phyloP scores from a whole-genome alignment of 2,113 vertebrate genomes.

The Caranx ignobilis region DNA sequence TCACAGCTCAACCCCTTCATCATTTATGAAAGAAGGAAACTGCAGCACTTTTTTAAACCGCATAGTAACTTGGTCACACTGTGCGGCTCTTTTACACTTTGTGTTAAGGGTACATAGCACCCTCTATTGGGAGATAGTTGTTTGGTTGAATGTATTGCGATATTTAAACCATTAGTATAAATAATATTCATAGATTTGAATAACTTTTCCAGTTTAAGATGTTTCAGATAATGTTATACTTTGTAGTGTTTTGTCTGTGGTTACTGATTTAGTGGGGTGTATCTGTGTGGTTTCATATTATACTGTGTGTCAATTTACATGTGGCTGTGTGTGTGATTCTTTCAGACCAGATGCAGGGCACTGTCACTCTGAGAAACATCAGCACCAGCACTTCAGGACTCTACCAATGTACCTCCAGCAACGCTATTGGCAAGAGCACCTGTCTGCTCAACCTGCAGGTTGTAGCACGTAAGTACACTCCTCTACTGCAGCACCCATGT shows the following conservation, averaged over 20 bases:
- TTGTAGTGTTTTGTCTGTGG: too few species aligned
- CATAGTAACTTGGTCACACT: background rate
- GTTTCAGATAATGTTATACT: background rate
- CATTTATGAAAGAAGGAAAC: slow-evolving; percentile 43
- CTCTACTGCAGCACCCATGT: background rate
- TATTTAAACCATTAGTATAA: background rate
- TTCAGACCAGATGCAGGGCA: slow-evolving; percentile 96
- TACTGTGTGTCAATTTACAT: slow-evolving; percentile 15
- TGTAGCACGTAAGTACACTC: slow-evolving; percentile 89
- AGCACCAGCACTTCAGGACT: slow-evolving; percentile 92
- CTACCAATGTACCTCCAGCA: slow-evolving; percentile 96
- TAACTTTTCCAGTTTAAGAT: background rate
- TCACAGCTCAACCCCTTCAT: slow-evolving; percentile 48
- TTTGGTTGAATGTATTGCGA: background rate
- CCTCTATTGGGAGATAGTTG: slow-evolving; percentile 39
- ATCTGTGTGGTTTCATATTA: background rate
- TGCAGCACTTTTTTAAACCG: background rate
- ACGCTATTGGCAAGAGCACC: slow-evolving; percentile 95
- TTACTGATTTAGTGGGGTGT: background rate
- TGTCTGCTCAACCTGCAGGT: slow-evolving; percentile 97
- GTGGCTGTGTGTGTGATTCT: slow-evolving; percentile 49
- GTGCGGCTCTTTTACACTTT: background rate
- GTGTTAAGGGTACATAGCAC: slow-evolving; percentile 20
- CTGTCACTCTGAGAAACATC: slow-evolving; percentile 95
- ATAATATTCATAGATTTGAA: background rate